Base-by-base conservation (phyloP, 2,797 vertebrate genomes). In the Lateolabrax maculatus region DNA sequence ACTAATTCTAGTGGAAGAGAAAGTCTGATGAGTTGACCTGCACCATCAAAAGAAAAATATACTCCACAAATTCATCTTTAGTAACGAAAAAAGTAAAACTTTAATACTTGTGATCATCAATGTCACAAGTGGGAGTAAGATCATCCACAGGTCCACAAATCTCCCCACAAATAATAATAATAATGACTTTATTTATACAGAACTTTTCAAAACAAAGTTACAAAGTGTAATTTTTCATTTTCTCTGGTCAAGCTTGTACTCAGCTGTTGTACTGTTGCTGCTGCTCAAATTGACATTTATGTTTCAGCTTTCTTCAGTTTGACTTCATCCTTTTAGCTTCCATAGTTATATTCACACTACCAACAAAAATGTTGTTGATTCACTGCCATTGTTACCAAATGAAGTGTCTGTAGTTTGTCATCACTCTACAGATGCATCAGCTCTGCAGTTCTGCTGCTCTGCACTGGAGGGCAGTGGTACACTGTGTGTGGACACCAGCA, bases 381-480 rank as follows among this genome's bases (percentile, higher is more conserved):
- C 8, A 31, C 31, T 29, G 41, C 29, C 7, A 52, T 37, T 58
- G n/a, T 21, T 13, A 15, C 29, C 12, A 68, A 31, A 21, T 3
- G 16, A 41, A 19, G n/a, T n/a, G n/a, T n/a, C n/a, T n/a, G n/a
- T n/a, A n/a, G n/a, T n/a, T n/a, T n/a, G n/a, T n/a, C n/a, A n/a
- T 36, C 19, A 16, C 10, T 16, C 3, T n/a, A 0, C 21, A 23
- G 25, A n/a, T 5, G 23, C 6, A n/a, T n/a, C n/a, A 1, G 21
- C 5, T 4, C 18, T 87, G 79, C 57, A 80, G 43, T 73, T 27
- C 31, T 39, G 21, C n/a, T 41, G 21, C 1, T 71, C 18, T 85
- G 93, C 95, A 93, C 91, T 89, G 86, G 95, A 86, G 93, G 94
- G 93, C 94, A 95, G 92, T 94, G 82, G 72, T 56, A 75, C 89